Percentiles rank a stretch among this genome's conserved stretches.
phyloP scores from a whole-genome alignment of 2,797 vertebrate genomes.

The Scyliorhinus canicula region DNA sequence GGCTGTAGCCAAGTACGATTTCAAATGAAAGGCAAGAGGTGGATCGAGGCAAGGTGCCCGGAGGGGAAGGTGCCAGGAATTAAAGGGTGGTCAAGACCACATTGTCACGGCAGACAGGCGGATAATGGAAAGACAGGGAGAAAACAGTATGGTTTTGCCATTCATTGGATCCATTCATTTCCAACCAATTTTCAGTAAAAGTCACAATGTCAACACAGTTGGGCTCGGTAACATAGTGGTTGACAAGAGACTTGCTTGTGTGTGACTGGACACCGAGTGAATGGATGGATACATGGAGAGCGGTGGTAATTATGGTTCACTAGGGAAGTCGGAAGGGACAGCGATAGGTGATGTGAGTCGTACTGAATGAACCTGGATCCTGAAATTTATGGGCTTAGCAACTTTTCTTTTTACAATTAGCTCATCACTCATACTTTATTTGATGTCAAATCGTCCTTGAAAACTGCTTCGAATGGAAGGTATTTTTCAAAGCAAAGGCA shows the following conservation, averaged over 20 bases:
- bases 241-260: not conserved
- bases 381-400: not conserved
- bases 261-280: not conserved
- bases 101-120: not conserved
- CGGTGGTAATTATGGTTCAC: not conserved
- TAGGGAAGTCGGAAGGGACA: too few species aligned
- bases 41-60: not conserved
- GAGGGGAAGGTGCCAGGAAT: not conserved
- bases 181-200: not conserved
- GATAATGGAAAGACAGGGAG: too few species aligned
- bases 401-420: not conserved
- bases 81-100: not conserved
- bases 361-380: not conserved
- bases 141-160: not conserved
- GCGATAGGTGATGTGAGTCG: not conserved
- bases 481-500: not conserved
- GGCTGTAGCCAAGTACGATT: not conserved
- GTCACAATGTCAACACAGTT: not conserved
- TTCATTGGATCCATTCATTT: too few species aligned
- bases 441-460: not conserved
- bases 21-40: not conserved
- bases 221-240: not conserved
- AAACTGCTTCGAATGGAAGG: not conserved
- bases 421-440: not conserved
- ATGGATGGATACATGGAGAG: not conserved